phyloP scores from a whole-genome alignment of 2,888 invertebrate species.

The Caradrina clavipalpis region DNA sequence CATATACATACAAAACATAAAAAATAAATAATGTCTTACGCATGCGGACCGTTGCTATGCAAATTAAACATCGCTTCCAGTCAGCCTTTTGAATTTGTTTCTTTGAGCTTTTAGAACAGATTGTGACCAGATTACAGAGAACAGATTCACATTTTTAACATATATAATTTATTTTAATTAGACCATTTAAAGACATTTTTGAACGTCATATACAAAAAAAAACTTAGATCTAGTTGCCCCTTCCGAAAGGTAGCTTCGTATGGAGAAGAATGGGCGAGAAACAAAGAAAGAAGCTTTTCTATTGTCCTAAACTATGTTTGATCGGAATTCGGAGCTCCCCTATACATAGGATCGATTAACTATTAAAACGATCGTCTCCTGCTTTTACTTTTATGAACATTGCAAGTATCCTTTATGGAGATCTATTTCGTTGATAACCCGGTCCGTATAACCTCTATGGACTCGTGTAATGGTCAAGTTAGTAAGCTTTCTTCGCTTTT shows the following conservation, averaged over 20 bases:
- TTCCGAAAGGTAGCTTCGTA: too few species aligned
- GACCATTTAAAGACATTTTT: too few species aligned
- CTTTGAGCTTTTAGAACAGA: neutral
- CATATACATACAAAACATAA: conserved; percentile 61
- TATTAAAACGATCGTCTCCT: conserved; percentile 44
- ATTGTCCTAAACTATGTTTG: conserved; percentile 18
- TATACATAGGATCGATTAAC: conserved; percentile 40
- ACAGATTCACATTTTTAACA: too few species aligned
- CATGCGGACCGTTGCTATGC: conserved; percentile 52
- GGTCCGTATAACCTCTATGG: conserved; percentile 14
- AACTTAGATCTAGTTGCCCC: too few species aligned
- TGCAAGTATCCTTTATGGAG: conserved; percentile 39
- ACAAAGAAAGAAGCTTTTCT: neutral
- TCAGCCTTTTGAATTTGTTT: conserved; percentile 30
- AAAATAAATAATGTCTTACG: conserved; percentile 61
- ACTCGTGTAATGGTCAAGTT: conserved; percentile 2
- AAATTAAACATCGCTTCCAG: conserved; percentile 46
- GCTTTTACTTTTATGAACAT: conserved; percentile 56
- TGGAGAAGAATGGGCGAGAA: too few species aligned
- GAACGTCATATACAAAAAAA: too few species aligned
- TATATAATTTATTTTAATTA: too few species aligned
- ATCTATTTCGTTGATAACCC: conserved; percentile 44
- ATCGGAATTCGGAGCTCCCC: conserved; percentile 12
- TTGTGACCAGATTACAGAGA: too few species aligned
- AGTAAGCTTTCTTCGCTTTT: neutral